These are phyloP conservation scores for Perizoma affinitatum DNA, from an alignment of 2,888 invertebrate genomes.

Conservation along the genomic window DNA sequence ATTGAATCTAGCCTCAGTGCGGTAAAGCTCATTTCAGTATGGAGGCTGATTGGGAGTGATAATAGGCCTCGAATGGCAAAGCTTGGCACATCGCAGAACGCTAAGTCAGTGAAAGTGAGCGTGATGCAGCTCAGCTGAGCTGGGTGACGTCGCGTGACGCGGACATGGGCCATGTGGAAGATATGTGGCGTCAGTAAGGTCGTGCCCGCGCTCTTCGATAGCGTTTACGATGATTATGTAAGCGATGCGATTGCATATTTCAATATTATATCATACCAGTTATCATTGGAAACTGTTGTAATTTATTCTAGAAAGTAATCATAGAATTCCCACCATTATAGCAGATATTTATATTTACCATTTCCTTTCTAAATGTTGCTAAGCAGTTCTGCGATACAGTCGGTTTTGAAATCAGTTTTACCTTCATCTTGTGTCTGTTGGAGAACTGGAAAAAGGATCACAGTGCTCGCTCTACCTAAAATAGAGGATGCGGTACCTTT, in stretches of 20 bases:
- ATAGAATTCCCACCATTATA: conserved; percentile 16
- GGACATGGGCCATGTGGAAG: conserved; percentile 82
- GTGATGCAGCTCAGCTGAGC: conserved; percentile 72
- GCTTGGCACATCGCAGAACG: conserved; percentile 41
- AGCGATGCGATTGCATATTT: conserved; percentile 48
- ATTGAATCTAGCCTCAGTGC: too few relatives aligned
- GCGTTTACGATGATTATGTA: conserved; percentile 74
- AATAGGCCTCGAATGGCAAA: conserved; percentile 2
- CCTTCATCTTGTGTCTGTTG: conserved; percentile 5
- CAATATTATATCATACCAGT: conserved; percentile 41
- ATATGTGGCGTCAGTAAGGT: conserved; percentile 81
- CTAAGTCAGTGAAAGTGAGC: conserved; percentile 71
- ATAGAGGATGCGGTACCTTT: conserved; percentile 7
- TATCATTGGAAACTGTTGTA: conserved; percentile 36
- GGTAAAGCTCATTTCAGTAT: too few relatives aligned
- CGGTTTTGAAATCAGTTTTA: conserved; percentile 14
- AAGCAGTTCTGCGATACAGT: conserved; percentile 16
- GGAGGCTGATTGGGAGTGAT: too few relatives aligned
- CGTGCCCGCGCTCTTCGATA: conserved; percentile 70
- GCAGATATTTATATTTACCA: conserved; percentile 1
- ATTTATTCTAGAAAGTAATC: conserved; percentile 23
- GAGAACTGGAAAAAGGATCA: neutral
- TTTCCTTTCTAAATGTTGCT: conserved; percentile 25
- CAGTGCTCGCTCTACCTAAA: conserved; percentile 6
- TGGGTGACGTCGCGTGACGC: conserved; percentile 64